These are phyloP conservation scores for Anser brachyrhynchus DNA, from an alignment of 2,113 vertebrate species.

Conservation along the genomic window DNA sequence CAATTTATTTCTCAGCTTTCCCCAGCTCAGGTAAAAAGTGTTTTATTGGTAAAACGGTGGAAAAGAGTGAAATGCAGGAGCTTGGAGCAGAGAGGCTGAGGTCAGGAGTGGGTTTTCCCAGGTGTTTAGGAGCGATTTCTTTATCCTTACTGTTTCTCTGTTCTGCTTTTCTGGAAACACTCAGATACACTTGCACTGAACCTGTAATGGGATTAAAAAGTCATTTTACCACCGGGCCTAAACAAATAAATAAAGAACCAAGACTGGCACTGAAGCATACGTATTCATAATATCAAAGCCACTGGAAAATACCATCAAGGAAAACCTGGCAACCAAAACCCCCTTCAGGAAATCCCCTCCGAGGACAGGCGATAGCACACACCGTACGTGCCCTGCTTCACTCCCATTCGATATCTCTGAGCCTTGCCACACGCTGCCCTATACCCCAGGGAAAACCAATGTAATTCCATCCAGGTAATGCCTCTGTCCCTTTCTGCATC, in stretches of 20 bases:
- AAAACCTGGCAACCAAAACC: neutral
- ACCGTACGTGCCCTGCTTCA: neutral
- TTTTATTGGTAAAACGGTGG: neutral
- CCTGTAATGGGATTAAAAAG: neutral
- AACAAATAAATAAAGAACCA: neutral
- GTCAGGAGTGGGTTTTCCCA: neutral
- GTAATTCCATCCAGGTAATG: neutral
- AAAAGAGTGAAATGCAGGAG: neutral
- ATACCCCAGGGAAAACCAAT: neutral
- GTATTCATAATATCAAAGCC: neutral
- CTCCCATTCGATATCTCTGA: neutral
- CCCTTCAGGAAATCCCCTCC: neutral
- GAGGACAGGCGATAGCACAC: neutral
- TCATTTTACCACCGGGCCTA: neutral
- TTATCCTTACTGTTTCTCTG: neutral
- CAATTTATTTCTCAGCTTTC: conserved; percentile 50
- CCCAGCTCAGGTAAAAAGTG: neutral
- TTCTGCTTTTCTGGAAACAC: neutral
- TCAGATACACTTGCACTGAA: neutral
- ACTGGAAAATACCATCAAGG: neutral
- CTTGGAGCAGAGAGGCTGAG: neutral
- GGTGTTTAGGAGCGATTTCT: neutral
- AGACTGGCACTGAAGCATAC: rapidly evolving
- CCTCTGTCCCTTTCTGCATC: neutral
- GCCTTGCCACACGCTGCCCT: neutral